These are phyloP conservation scores for Drosophila subpulchrella DNA, from an alignment of 1,140 invertebrate genomes.

Conservation along the genomic window DNA sequence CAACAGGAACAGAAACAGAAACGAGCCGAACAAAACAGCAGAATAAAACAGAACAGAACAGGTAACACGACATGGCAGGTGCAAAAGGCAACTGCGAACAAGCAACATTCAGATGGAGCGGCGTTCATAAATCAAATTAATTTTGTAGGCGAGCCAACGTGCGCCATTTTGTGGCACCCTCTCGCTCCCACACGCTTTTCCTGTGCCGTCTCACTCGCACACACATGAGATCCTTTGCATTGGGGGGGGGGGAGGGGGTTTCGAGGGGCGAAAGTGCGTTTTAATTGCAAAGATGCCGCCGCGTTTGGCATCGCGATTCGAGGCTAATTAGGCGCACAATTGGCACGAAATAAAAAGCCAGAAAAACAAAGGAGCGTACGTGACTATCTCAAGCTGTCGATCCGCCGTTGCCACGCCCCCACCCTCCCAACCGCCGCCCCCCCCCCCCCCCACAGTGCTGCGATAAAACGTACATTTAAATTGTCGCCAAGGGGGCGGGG, in stretches of 20 bases:
- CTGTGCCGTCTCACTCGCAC: slow-evolving; percentile 2
- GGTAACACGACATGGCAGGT: slow-evolving; percentile 58
- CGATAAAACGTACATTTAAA: slow-evolving; percentile 76
- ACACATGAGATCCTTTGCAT: neutral
- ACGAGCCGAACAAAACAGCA: slow-evolving; percentile 6
- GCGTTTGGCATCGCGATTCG: slow-evolving; percentile 62
- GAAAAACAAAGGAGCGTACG: slow-evolving; percentile 73
- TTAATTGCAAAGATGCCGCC: slow-evolving; percentile 79
- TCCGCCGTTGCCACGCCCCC: slow-evolving; percentile 12
- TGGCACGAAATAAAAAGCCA: slow-evolving; percentile 78
- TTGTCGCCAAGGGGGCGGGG: slow-evolving; percentile 43
- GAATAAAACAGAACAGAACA: slow-evolving; percentile 43
- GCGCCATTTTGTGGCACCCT: slow-evolving; percentile 62
- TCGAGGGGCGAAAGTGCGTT: slow-evolving; percentile 67
- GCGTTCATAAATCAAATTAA: slow-evolving; percentile 81
- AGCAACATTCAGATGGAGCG: slow-evolving; percentile 44
- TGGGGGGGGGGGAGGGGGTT: slow-evolving; percentile 1
- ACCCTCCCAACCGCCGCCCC: neutral
- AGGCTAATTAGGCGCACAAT: slow-evolving; percentile 81
- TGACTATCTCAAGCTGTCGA: slow-evolving; percentile 82
- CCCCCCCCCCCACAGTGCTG: slow-evolving; percentile 1
- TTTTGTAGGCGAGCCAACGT: slow-evolving; percentile 75
- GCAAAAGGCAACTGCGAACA: slow-evolving; percentile 52
- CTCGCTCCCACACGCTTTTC: slow-evolving; percentile 1
- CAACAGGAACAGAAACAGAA: slow-evolving; percentile 7